Evolutionary conservation across 1,140 invertebrate species (phyloP).

Genomic region (Papilio dardanus): DNA sequence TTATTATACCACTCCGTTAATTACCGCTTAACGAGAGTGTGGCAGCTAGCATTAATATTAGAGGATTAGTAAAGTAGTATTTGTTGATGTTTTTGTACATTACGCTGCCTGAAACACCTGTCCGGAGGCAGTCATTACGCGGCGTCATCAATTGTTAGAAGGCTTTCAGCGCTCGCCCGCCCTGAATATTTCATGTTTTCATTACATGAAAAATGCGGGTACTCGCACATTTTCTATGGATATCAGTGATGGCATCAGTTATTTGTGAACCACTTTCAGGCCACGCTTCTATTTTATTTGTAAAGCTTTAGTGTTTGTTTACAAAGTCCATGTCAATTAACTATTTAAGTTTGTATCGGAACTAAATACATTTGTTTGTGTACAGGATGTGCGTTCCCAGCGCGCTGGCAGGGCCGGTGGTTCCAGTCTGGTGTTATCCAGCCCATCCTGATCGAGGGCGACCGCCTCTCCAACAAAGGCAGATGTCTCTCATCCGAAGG

Average conservation of each 20-base stretch:
- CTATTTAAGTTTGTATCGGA: background rate
- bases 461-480: constrained; percentile 90
- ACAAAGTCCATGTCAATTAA: background rate
- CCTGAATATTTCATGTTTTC: constrained; percentile 53
- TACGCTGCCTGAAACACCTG: background rate
- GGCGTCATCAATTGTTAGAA: constrained; percentile 27
- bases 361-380: constrained; percentile 33
- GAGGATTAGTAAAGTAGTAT: background rate
- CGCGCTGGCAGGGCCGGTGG: constrained; percentile 91
- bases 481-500: constrained; percentile 90
- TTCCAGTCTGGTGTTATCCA: constrained; percentile 93
- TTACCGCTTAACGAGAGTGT: background rate
- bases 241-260: constrained; percentile 32
- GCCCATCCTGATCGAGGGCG: constrained; percentile 89
- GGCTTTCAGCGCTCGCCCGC: constrained; percentile 20
- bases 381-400: constrained; percentile 89
- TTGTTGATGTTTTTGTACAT: constrained; percentile 9
- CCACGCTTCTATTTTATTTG: constrained; percentile 9
- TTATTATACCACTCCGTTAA: too few species aligned
- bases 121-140: constrained; percentile 12
- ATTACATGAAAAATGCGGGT: constrained; percentile 46
- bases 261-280: constrained; percentile 29
- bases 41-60: background rate
- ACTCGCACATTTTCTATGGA: constrained; percentile 25
- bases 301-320: background rate